These are phyloP conservation scores for Cliona cf. orientalis DNA, from an alignment of 37 sponge, comb jelly and placozoan species.

Conservation along the genomic window DNA sequence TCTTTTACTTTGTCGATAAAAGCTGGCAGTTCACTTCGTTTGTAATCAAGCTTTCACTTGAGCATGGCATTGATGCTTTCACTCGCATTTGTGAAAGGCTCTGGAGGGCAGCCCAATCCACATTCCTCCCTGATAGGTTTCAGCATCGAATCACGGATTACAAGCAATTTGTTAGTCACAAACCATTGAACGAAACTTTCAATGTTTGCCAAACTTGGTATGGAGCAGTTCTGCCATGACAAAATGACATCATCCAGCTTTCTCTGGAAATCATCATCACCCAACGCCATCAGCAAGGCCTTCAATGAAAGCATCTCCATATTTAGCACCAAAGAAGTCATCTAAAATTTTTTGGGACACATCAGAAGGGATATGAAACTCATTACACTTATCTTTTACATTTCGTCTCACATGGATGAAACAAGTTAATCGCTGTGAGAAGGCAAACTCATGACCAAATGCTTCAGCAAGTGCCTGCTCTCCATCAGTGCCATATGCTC, in stretches of 20 bases:
- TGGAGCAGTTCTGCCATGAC: background rate
- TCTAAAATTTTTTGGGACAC: slow-evolving; percentile 22
- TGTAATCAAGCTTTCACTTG: slow-evolving; percentile 52
- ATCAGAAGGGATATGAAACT: slow-evolving; percentile 12
- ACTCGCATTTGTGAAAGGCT: slow-evolving; percentile 49
- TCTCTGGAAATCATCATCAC: slow-evolving; percentile 16
- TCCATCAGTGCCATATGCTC: slow-evolving; percentile 59
- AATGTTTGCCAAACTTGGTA: background rate
- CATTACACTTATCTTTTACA: slow-evolving; percentile 31
- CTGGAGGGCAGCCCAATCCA: slow-evolving; percentile 49
- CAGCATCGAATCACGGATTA: slow-evolving; percentile 46
- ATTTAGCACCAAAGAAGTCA: slow-evolving; percentile 33
- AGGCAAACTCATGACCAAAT: slow-evolving; percentile 41
- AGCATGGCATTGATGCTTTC: slow-evolving; percentile 49
- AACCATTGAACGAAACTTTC: slow-evolving; percentile 22
- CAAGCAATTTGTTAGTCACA: slow-evolving; percentile 17
- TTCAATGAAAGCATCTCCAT: slow-evolving; percentile 23
- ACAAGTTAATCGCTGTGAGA: slow-evolving; percentile 46
- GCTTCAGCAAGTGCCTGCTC: slow-evolving; percentile 40
- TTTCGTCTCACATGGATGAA: slow-evolving; percentile 53
- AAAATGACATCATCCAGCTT: background rate
- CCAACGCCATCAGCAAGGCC: slow-evolving; percentile 40
- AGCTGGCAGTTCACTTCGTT: slow-evolving; percentile 35
- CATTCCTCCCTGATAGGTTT: slow-evolving; percentile 31
- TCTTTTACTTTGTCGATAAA: slow-evolving; percentile 38